Conservation (phyloP, 2,797 vertebrate genomes). For the Vespertilio murinus region DNA sequence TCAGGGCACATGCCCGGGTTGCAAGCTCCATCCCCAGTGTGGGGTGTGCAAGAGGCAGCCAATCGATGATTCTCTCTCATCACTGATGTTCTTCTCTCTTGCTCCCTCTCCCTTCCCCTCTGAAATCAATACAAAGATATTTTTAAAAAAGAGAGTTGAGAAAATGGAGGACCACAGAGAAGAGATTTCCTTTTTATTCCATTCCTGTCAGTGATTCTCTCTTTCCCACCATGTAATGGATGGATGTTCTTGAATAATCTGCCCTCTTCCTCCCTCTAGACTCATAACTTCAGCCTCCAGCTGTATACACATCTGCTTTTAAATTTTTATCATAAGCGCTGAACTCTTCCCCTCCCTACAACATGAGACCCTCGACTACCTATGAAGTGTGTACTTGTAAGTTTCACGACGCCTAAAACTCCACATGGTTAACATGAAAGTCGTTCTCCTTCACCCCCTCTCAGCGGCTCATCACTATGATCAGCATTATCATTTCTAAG, state of each 20-base stretch:
- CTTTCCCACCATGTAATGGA: neutral
- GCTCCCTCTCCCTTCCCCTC: too few relatives aligned
- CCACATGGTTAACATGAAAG: neutral
- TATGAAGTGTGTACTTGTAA: neutral
- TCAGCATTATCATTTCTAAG: neutral
- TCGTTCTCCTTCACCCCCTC: neutral
- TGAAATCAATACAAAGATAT: too few relatives aligned
- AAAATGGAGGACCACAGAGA: neutral
- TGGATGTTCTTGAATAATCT: neutral
- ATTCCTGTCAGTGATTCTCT: neutral
- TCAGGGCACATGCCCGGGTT: too few relatives aligned
- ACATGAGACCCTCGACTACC: neutral
- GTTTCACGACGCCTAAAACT: neutral
- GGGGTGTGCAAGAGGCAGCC: too few relatives aligned
- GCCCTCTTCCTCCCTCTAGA: neutral
- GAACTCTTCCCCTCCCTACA: neutral
- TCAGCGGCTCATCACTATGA: neutral
- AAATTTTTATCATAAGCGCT: neutral
- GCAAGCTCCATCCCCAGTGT: too few relatives aligned
- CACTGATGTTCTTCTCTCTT: too few relatives aligned
- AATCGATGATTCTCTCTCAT: too few relatives aligned
- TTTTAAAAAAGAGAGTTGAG: neutral
- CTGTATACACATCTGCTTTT: neutral
- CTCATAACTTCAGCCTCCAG: neutral
- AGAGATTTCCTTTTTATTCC: conserved; percentile 7